Percentiles rank a stretch among this genome's conserved stretches.
These are phyloP conservation scores for Drosophila pegasa DNA, from an alignment of 2,888 invertebrate genomes.

Conservation along the genomic window DNA sequence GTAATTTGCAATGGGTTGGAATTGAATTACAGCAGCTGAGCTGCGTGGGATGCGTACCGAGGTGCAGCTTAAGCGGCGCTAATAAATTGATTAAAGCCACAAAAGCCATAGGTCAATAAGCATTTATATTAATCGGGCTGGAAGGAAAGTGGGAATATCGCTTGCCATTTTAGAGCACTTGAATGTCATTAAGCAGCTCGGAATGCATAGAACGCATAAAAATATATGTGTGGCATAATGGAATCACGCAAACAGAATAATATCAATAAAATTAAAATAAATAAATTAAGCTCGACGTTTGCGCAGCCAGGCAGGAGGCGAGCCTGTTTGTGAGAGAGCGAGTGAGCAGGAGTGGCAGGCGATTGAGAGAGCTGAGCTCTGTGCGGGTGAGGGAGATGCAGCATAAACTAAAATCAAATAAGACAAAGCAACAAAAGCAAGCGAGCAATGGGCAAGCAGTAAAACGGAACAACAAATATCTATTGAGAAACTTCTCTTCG, in stretches of 20 bases:
- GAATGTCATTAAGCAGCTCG: slow-evolving; percentile 21
- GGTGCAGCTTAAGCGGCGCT: slow-evolving; percentile 13
- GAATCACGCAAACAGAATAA: slow-evolving; percentile 67
- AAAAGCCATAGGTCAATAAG: slow-evolving; percentile 18
- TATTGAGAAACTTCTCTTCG: slow-evolving; percentile 55
- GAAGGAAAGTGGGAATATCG: not conserved
- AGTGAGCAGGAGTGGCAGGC: slow-evolving; percentile 1
- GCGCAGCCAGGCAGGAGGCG: slow-evolving; percentile 27
- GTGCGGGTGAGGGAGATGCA: slow-evolving; percentile 23
- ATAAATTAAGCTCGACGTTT: slow-evolving; percentile 63
- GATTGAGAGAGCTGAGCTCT: not conserved
- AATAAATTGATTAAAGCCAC: slow-evolving; percentile 29
- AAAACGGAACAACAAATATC: slow-evolving; percentile 46
- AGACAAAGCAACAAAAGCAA: slow-evolving; percentile 33
- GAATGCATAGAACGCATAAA: slow-evolving; percentile 37
- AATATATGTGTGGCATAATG: slow-evolving; percentile 49
- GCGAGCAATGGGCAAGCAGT: slow-evolving; percentile 30
- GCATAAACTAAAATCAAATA: slow-evolving; percentile 43
- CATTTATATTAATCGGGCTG: slow-evolving; percentile 9
- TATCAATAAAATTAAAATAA: slow-evolving; percentile 62
- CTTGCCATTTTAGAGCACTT: slow-evolving; percentile 32
- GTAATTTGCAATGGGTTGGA: slow-evolving; percentile 38
- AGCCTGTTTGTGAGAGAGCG: slow-evolving; percentile 5
- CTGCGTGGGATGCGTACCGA: slow-evolving; percentile 17
- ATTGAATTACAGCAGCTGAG: slow-evolving; percentile 41